Evolutionary conservation across 1,140 invertebrate species (phyloP), one percentile per base, ranked within the genome.

Genomic region (Drepana arcuata): DNA sequence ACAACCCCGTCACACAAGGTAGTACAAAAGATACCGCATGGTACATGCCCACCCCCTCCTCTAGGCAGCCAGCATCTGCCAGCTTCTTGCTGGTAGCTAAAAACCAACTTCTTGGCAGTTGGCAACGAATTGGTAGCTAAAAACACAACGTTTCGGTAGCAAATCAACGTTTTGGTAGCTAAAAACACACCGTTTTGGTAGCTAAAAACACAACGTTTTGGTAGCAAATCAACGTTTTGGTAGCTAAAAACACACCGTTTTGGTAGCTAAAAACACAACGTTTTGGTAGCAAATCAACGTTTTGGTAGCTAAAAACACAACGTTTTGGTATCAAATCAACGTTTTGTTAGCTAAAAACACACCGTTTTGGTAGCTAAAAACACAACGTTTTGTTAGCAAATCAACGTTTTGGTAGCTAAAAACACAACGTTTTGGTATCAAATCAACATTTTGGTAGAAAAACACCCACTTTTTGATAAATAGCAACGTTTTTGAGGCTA

Each of bases 1-100:
- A 85, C 34, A 83, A 79, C 47, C 82, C 80, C 1, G 80, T 83
- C 48, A 80, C 75, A 0, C 69, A 73, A 70, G 82, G 82, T 84
- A 41, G 18, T 21, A 21, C 18, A 5, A 4, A 5, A 21, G 9
- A 21, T 21, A 9, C 4, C 18, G 4, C 4, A 9, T 5, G 18
- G 4, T 21, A 5, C 18, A 21, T 9, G 18, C 9, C 9, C 18
- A 9, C n/a, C n/a, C n/a, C n/a, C n/a, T n/a, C n/a, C n/a, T n/a
- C n/a, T n/a, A n/a, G n/a, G n/a, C n/a, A n/a, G n/a, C n/a, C n/a
- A n/a, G n/a, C n/a, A 21, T 21, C 9, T 21, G 18, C 18, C 18
- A 21, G 4, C 4, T 4, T 21, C 9, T 21, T 9, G 9, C 9
- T 4, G 4, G 18, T 21, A 9, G 9, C 18, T 9, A 21, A 4